phyloP scores from a whole-genome alignment of 2,888 invertebrate genomes.

The Mimas tiliae region DNA sequence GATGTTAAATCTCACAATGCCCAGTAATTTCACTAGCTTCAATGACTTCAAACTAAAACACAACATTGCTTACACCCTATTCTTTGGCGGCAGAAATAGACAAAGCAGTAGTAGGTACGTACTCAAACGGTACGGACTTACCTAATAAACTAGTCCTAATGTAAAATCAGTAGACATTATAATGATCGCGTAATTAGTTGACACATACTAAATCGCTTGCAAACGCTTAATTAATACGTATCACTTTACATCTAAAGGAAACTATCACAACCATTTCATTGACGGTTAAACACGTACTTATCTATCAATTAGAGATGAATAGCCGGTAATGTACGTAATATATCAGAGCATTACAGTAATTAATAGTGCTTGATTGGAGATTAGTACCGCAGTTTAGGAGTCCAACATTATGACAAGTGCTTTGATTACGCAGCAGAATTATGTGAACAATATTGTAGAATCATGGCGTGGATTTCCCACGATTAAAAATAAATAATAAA shows the following conservation, averaged over 20 bases:
- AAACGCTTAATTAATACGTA: background rate
- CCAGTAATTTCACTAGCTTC: no score
- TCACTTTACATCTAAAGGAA: background rate
- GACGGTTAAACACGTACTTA: conserved; percentile 27
- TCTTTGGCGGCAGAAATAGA: no score
- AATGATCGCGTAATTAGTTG: background rate
- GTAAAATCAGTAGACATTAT: no score
- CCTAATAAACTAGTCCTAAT: no score
- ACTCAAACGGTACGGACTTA: no score
- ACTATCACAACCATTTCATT: conserved; percentile 10
- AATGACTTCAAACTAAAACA: no score
- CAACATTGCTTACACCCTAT: no score
- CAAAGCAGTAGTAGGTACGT: no score
- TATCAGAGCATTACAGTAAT: conserved; percentile 24
- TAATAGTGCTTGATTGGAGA: conserved; percentile 25
- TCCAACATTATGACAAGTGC: background rate
- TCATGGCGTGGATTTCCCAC: background rate
- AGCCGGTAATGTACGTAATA: conserved; percentile 28
- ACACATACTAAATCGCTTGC: background rate
- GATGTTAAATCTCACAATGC: no score
- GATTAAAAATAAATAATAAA: no score
- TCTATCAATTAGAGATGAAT: conserved; percentile 36
- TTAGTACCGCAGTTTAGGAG: conserved; percentile 10
- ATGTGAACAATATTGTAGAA: background rate
- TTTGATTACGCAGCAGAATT: background rate